Percentiles rank a stretch among this genome's conserved stretches.
phyloP scores from a whole-genome alignment of 2,888 invertebrate species.

The Auanema sp. region DNA sequence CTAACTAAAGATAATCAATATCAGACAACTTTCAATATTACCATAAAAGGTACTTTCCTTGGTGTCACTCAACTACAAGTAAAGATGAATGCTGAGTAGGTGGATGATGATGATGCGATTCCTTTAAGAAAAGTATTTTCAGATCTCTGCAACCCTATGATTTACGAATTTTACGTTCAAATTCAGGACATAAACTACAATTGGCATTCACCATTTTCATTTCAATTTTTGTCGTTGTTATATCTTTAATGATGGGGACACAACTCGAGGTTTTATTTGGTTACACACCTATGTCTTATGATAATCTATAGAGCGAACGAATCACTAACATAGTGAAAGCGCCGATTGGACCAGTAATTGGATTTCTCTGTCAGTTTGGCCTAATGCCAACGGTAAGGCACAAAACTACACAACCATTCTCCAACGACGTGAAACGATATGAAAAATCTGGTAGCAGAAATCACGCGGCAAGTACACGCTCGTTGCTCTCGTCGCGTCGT shows the following conservation, averaged over 20 bases:
- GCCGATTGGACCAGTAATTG: conserved; percentile 67
- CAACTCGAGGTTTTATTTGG: conserved; percentile 64
- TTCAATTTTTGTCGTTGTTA: conserved; percentile 64
- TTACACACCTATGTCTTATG: not conserved
- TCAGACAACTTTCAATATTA: conserved; percentile 8
- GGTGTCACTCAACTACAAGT: conserved; percentile 13
- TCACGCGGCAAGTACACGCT: not conserved
- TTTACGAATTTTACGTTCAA: conserved; percentile 27
- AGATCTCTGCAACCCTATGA: conserved; percentile 10
- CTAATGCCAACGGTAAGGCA: conserved; percentile 68
- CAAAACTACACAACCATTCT: too few species aligned
- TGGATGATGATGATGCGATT: not conserved
- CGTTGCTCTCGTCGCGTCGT: too few species aligned
- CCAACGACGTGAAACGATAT: not conserved
- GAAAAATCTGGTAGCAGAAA: not conserved
- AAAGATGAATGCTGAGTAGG: conserved; percentile 11
- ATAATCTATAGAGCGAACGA: conserved; percentile 7
- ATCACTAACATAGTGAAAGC: conserved; percentile 62
- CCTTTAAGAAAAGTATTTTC: not conserved
- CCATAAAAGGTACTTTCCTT: conserved; percentile 11
- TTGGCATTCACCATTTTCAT: conserved; percentile 63
- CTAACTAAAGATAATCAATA: not conserved
- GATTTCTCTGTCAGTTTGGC: conserved; percentile 67
- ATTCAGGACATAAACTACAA: conserved; percentile 18
- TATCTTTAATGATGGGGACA: conserved; percentile 68